A percentile compares a stretch with the other conserved stretches of the same genome.
phyloP scores from a whole-genome alignment of 2,888 invertebrate species.

The Dusona sp. region DNA sequence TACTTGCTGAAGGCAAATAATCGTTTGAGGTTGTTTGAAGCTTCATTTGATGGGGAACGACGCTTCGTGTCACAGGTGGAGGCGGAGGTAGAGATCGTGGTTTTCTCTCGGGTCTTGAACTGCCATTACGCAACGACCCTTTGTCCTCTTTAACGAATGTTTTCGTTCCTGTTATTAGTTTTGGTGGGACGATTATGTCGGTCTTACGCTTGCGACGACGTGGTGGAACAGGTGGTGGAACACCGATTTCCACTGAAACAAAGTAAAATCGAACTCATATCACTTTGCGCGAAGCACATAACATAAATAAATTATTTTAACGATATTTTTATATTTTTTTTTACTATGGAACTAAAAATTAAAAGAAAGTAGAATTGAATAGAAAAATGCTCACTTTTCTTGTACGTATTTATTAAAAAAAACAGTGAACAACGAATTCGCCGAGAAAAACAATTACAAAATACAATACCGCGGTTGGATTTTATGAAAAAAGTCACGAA shows the following conservation, averaged over 20 bases:
- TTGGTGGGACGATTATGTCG: slow-evolving; percentile 62
- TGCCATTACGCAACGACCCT: slow-evolving; percentile 27
- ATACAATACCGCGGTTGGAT: slow-evolving; percentile 27
- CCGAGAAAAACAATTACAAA: slow-evolving; percentile 6
- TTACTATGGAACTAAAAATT: not conserved
- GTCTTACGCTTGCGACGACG: slow-evolving; percentile 80
- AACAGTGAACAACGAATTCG: not conserved
- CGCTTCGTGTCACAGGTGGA: slow-evolving; percentile 67
- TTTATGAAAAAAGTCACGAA: slow-evolving; percentile 38
- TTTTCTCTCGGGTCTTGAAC: slow-evolving; percentile 67
- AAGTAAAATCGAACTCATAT: not conserved
- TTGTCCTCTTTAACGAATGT: slow-evolving; percentile 48
- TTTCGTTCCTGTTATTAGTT: slow-evolving; percentile 58
- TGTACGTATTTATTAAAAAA: slow-evolving; percentile 61
- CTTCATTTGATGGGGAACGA: slow-evolving; percentile 56
- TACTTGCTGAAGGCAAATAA: slow-evolving; percentile 1
- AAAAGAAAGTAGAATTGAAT: not conserved
- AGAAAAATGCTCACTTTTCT: slow-evolving; percentile 70
- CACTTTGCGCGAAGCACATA: not conserved
- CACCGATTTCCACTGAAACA: slow-evolving; percentile 75
- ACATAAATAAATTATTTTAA: not conserved
- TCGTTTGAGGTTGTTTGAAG: slow-evolving; percentile 35
- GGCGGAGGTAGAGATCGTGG: slow-evolving; percentile 70
- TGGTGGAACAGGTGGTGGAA: slow-evolving; percentile 81
- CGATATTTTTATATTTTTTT: not conserved